Evolutionary conservation across 35 echinoderm and acorn worm genomes (phyloP).

Genomic region (Stichopus chloronotus): DNA sequence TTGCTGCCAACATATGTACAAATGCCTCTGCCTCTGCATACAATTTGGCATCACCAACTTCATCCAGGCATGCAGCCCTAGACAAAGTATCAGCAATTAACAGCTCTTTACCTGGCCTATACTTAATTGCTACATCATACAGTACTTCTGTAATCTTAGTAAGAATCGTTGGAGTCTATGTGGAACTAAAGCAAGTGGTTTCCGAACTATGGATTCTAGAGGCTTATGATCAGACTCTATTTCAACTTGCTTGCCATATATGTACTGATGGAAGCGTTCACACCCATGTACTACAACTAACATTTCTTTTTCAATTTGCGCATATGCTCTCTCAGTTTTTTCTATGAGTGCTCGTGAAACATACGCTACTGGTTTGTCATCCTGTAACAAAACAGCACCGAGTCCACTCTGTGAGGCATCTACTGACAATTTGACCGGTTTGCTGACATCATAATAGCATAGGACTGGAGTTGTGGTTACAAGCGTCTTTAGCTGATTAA

Average conservation of each 20-base stretch:
- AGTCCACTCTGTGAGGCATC: conserved; percentile 30
- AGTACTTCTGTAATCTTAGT: neutral
- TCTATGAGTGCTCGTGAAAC: conserved; percentile 42
- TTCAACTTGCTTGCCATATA: conserved; percentile 26
- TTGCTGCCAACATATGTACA: neutral
- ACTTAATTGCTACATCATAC: neutral
- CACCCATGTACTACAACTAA: conserved; percentile 32
- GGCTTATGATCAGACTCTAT: conserved; percentile 34
- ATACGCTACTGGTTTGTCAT: conserved; percentile 44
- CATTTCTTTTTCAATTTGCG: conserved; percentile 57
- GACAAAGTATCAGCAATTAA: conserved; percentile 30
- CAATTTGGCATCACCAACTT: neutral
- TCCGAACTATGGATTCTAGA: neutral
- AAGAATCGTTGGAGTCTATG: neutral
- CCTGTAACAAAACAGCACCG: conserved; percentile 34
- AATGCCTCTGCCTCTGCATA: neutral
- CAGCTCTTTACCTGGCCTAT: conserved; percentile 25
- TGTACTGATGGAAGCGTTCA: conserved; percentile 37
- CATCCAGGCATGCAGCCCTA: neutral
- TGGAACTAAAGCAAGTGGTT: neutral
- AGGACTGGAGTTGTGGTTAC: conserved; percentile 31
- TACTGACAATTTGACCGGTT: conserved; percentile 13
- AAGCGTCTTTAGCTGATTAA: neutral
- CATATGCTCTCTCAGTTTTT: conserved; percentile 36
- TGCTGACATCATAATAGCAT: neutral